Percentiles rank a stretch among this genome's conserved stretches.
These are phyloP conservation scores for Fringilla coelebs DNA, from an alignment of 2,797 vertebrate species.

Conservation along the genomic window DNA sequence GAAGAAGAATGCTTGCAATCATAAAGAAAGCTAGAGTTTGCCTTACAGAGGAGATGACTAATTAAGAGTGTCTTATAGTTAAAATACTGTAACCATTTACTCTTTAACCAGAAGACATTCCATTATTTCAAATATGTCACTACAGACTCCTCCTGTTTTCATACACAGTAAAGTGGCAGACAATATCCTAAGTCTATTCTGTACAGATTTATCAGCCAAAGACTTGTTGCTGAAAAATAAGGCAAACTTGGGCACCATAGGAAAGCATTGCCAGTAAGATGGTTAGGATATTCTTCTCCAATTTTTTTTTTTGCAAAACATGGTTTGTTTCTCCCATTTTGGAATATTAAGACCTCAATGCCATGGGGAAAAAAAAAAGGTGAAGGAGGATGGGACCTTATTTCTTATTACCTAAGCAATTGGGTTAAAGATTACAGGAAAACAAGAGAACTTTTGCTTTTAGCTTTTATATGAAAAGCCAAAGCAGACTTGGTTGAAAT, in stretches of 20 bases:
- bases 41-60: neutral
- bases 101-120: neutral
- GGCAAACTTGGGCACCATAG: accelerated
- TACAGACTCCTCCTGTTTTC: neutral
- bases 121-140: neutral
- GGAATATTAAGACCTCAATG: neutral
- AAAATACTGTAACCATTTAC: neutral
- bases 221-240: neutral
- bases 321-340: neutral
- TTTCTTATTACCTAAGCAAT: neutral
- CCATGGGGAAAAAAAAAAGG: accelerated
- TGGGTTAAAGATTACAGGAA: slow-evolving; percentile 19
- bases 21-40: neutral
- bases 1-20: neutral
- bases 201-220: neutral
- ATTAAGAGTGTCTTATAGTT: neutral
- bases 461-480: neutral
- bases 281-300: neutral
- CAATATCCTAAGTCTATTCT: neutral
- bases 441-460: neutral
- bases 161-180: neutral
- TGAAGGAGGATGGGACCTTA: neutral
- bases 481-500: neutral
- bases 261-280: neutral
- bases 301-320: neutral